These are phyloP conservation scores for Tachuris rubrigastra DNA, from an alignment of 2,113 vertebrate species.

Conservation along the genomic window DNA sequence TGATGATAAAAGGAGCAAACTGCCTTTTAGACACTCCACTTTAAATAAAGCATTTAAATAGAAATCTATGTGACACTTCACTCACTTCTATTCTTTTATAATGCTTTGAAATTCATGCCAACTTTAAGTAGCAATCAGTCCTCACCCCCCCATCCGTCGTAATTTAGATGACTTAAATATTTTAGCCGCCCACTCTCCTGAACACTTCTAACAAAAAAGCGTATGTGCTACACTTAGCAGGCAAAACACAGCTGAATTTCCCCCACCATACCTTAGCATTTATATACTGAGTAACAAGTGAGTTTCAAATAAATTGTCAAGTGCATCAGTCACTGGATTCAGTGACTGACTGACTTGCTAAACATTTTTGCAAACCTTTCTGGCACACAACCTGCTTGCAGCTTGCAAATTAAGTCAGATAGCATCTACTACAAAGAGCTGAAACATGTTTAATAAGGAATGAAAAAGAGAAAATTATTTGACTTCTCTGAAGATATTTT, in stretches of 20 bases:
- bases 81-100: background rate
- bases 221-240: slow-evolving; percentile 34
- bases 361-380: background rate
- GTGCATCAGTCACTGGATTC: background rate
- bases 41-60: slow-evolving; percentile 24
- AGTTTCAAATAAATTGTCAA: background rate
- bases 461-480: background rate
- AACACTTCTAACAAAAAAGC: slow-evolving; percentile 55
- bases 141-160: background rate
- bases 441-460: background rate
- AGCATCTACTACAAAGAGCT: background rate
- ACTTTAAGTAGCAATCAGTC: slow-evolving; percentile 8
- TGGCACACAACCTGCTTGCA: background rate
- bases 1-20: background rate
- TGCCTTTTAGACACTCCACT: background rate
- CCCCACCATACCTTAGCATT: background rate
- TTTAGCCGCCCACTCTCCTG: slow-evolving; percentile 53
- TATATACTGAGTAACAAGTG: background rate
- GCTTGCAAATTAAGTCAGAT: background rate
- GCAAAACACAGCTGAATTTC: slow-evolving; percentile 43
- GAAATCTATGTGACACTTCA: background rate
- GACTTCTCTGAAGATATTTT: background rate
- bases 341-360: background rate
- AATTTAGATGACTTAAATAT: slow-evolving; percentile 57
- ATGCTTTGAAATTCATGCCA: slow-evolving; percentile 45